A percentile compares a stretch with the other conserved stretches of the same genome.
Conservation (phyloP, 2,797 vertebrate genomes). For the Ataeniobius toweri region DNA sequence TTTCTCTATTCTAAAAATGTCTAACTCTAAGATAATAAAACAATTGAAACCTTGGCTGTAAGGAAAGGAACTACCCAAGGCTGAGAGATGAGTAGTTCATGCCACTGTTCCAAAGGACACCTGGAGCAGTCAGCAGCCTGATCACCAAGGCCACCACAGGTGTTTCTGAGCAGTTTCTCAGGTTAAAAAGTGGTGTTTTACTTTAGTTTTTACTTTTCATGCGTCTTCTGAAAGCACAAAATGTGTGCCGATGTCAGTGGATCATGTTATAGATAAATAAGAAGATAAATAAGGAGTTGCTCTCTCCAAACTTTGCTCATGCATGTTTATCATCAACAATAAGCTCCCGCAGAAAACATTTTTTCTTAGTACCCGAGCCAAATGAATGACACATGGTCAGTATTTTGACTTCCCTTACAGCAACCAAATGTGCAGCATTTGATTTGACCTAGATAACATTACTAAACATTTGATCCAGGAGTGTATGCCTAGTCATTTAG, state of each 20-base stretch:
- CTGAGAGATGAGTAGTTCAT: not conserved
- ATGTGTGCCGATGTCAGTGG: not conserved
- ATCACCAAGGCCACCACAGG: not conserved
- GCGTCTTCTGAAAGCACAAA: not conserved
- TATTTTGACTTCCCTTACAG: not conserved
- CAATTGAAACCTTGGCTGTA: not conserved
- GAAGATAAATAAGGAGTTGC: not conserved
- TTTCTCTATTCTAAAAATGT: not conserved
- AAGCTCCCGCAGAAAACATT: not conserved
- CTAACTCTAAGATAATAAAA: not conserved
- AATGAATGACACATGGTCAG: not conserved
- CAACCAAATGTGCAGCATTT: not conserved
- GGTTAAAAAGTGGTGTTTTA: not conserved
- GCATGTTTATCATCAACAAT: not conserved
- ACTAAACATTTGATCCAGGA: not conserved
- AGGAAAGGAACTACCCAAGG: not conserved
- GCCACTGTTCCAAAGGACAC: not conserved
- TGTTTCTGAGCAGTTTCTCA: not conserved
- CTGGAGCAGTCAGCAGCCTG: not conserved
- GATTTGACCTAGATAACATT: not conserved
- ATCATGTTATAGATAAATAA: not conserved
- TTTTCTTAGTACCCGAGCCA: not conserved
- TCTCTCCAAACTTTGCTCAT: not conserved
- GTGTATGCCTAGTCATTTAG: not conserved
- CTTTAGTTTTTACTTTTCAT: not conserved